These are phyloP conservation scores for Eufriesea mexicana DNA, from an alignment of 1,140 invertebrate species.

Conservation along the genomic window DNA sequence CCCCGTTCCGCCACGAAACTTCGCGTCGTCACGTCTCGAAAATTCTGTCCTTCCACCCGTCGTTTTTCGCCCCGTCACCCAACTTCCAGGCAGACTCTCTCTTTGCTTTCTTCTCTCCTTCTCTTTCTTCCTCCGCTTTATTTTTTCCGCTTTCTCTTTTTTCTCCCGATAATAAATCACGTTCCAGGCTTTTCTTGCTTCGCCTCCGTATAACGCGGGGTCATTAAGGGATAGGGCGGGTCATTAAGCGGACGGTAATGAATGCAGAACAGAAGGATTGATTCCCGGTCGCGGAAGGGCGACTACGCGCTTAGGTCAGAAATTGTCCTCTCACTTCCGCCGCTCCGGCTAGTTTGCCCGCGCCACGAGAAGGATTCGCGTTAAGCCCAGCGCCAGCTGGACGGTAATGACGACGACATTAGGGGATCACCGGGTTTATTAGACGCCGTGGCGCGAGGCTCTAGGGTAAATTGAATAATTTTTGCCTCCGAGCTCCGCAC, in stretches of 20 bases:
- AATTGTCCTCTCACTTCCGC: conserved; percentile 42
- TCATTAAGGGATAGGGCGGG: conserved; percentile 58
- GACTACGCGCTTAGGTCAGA: conserved; percentile 2
- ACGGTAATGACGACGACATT: conserved; percentile 37
- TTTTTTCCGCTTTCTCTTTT: neutral
- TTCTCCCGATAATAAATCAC: conserved; percentile 70
- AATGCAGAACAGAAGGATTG: conserved; percentile 68
- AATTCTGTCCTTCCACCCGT: neutral
- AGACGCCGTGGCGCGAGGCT: neutral
- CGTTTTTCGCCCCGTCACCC: conserved; percentile 57
- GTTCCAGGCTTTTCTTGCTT: conserved; percentile 60
- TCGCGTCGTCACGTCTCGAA: conserved; percentile 26
- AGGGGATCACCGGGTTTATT: conserved; percentile 25
- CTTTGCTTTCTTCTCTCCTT: neutral
- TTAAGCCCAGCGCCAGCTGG: conserved; percentile 30
- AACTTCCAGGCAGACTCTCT: neutral
- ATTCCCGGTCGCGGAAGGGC: conserved; percentile 45
- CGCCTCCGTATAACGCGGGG: conserved; percentile 57
- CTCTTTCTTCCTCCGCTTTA: neutral
- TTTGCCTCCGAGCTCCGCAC: neutral
- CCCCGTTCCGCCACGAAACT: conserved; percentile 6
- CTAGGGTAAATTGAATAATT: conserved; percentile 22
- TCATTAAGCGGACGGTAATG: conserved; percentile 68
- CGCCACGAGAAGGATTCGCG: neutral
- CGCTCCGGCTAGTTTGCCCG: neutral